Evolutionary conservation across 2,113 vertebrate species (phyloP).

Genomic region (Barbus barbus): DNA sequence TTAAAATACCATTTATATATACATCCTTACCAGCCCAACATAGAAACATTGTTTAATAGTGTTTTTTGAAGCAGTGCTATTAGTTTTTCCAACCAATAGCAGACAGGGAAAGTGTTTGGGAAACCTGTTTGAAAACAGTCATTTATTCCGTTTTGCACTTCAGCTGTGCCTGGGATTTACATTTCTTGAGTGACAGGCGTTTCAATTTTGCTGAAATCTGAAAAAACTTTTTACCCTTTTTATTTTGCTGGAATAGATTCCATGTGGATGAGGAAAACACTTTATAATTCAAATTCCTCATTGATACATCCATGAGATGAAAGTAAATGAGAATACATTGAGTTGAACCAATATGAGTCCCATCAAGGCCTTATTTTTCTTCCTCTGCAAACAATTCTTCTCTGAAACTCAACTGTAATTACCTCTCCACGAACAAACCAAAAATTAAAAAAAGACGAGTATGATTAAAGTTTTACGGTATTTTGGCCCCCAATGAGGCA

Average conservation of each 20-base stretch:
- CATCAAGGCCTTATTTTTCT: constrained; percentile 47
- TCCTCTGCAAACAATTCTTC: constrained; percentile 32
- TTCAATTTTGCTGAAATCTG: neutral
- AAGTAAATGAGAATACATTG: constrained; percentile 18
- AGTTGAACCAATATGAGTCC: neutral
- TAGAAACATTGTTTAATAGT: neutral
- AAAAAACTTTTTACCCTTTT: neutral
- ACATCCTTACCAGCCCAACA: neutral
- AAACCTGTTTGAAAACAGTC: neutral
- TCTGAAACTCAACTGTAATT: constrained; percentile 51
- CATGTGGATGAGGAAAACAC: constrained; percentile 13
- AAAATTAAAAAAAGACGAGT: constrained; percentile 49
- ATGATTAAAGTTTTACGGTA: constrained; percentile 56
- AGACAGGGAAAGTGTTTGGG: neutral
- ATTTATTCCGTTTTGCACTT: neutral
- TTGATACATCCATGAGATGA: constrained; percentile 15
- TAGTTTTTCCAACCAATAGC: neutral
- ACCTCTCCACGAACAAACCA: constrained; percentile 50
- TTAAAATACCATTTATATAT: neutral
- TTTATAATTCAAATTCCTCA: constrained; percentile 2
- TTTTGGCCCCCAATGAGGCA: constrained; percentile 55
- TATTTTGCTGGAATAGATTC: neutral
- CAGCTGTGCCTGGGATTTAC: neutral
- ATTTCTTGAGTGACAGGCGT: neutral
- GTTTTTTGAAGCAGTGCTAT: neutral